A percentile compares a stretch with the other conserved stretches of the same genome.
phyloP scores from a whole-genome alignment of 2,888 invertebrate genomes.

The Eristalinus aeneus region DNA sequence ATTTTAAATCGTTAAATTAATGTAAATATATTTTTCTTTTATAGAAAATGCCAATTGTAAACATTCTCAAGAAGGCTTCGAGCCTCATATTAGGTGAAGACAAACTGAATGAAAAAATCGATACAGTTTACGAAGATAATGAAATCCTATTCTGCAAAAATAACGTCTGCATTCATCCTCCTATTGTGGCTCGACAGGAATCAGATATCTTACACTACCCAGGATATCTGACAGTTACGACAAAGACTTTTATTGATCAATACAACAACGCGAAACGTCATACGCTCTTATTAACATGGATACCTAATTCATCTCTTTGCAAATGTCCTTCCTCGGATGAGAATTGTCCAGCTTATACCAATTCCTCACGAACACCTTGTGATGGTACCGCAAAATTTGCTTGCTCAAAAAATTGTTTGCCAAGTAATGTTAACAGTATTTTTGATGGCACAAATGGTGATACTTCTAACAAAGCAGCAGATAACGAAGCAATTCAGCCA shows the following conservation, averaged over 20 bases:
- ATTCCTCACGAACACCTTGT: conserved; percentile 27
- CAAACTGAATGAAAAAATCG: conserved; percentile 83
- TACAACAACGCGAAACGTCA: conserved; percentile 89
- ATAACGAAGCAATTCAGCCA: conserved; percentile 5
- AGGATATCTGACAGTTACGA: conserved; percentile 93
- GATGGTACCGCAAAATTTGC: neutral
- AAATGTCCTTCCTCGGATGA: conserved; percentile 90
- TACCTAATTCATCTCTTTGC: conserved; percentile 93
- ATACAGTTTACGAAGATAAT: conserved; percentile 88
- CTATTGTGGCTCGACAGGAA: conserved; percentile 90
- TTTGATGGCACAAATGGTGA: conserved; percentile 67
- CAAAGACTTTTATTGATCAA: conserved; percentile 89
- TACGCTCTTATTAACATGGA: conserved; percentile 95
- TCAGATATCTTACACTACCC: conserved; percentile 94
- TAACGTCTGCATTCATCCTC: conserved; percentile 98
- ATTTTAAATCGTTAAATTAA: neutral
- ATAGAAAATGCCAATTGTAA: conserved; percentile 87
- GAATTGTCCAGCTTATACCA: conserved; percentile 78
- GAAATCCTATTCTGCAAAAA: conserved; percentile 95
- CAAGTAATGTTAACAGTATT: conserved; percentile 81
- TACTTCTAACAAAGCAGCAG: conserved; percentile 45
- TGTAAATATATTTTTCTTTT: neutral
- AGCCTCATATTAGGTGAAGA: conserved; percentile 89
- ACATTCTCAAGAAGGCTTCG: conserved; percentile 89
- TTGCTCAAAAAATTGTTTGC: conserved; percentile 80